Evolutionary conservation across 30 jellyfish, hydroid and myxozoan species (phyloP).

Genomic region (Rhopilema esculentum): DNA sequence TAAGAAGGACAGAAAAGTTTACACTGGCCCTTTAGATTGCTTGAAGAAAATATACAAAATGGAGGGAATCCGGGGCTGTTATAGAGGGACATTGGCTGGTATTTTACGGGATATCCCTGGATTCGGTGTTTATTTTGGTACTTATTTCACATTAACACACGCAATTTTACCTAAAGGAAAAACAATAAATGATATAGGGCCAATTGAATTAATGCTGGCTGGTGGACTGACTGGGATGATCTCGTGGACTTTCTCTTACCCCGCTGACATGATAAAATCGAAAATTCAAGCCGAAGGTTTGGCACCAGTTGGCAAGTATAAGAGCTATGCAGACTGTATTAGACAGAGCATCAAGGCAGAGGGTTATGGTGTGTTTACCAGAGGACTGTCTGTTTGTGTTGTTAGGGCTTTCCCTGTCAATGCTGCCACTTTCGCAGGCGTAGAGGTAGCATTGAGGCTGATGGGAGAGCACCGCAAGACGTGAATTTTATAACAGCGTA

Average conservation of each 20-base stretch:
- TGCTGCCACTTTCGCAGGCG: slow-evolving; percentile 93
- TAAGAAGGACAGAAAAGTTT: slow-evolving; percentile 7
- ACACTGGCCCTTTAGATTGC: slow-evolving; percentile 78
- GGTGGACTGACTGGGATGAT: slow-evolving; percentile 92
- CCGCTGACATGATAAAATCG: slow-evolving; percentile 89
- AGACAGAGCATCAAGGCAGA: slow-evolving; percentile 46
- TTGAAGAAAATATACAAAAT: slow-evolving; percentile 54
- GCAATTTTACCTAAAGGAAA: slow-evolving; percentile 35
- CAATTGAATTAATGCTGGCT: slow-evolving; percentile 64
- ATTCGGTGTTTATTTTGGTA: slow-evolving; percentile 80
- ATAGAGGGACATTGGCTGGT: slow-evolving; percentile 75
- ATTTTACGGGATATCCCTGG: slow-evolving; percentile 88
- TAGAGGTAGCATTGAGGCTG: slow-evolving; percentile 45
- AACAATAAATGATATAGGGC: slow-evolving; percentile 27
- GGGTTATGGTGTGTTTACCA: slow-evolving; percentile 73
- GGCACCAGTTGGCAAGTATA: slow-evolving; percentile 69
- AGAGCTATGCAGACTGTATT: slow-evolving; percentile 63
- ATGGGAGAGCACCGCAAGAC: background rate
- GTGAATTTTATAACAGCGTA: background rate
- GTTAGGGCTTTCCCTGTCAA: slow-evolving; percentile 96
- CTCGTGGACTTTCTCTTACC: slow-evolving; percentile 86
- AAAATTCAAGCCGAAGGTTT: slow-evolving; percentile 89
- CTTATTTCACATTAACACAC: slow-evolving; percentile 58
- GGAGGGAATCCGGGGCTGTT: slow-evolving; percentile 82
- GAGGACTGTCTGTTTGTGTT: slow-evolving; percentile 85